Evolutionary conservation across 1,140 invertebrate species (phyloP), one percentile per base, ranked within the genome.

Genomic region (Temnothorax longispinosus): DNA sequence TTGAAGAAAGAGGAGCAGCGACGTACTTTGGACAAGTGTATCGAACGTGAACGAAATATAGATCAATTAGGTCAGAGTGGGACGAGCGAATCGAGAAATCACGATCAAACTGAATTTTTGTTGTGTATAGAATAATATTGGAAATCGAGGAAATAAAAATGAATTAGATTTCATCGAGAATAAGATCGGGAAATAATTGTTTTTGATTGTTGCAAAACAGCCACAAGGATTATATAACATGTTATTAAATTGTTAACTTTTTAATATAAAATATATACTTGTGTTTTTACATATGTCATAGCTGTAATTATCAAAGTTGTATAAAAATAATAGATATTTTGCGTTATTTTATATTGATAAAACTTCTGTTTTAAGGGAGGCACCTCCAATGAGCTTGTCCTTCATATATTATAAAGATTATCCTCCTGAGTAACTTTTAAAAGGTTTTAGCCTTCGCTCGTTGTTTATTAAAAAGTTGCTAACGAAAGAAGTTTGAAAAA

Each of bases 211-310:
- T 21, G 11, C 4, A 76, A 15, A 60, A 11, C 3, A 3, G 0
- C 15, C 1, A 8, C 18, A 13, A 41, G 11, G 3, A 10, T 10
- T 10, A 41, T 21, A 52, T 47, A 0, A 27, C 0, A 35, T 35
- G 10, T 72, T 35, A 52, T 52, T 72, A 72, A 54, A 54, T n/a
- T n/a, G 69, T 72, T 72, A 64, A 64, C 6, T 64, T 38, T 64
- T 64, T 38, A 72, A 35, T 52, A 3, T 54, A 35, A 35, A 67
- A 69, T 65, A 47, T 7, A 69, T 27, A 27, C 27, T 11, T 69
- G 41, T 15, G 2, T 47, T 10, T 47, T 69, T 13, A 65, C 27
- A 27, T 11, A 3, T 71, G 4, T 54, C 15, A 27, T 15, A 54
- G 10, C 7, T 54, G 27, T 52, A 71, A 71, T 52, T 32, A 32